Evolutionary conservation across 1,140 invertebrate genomes (phyloP).

Genomic region (Triops longicaudatus): DNA sequence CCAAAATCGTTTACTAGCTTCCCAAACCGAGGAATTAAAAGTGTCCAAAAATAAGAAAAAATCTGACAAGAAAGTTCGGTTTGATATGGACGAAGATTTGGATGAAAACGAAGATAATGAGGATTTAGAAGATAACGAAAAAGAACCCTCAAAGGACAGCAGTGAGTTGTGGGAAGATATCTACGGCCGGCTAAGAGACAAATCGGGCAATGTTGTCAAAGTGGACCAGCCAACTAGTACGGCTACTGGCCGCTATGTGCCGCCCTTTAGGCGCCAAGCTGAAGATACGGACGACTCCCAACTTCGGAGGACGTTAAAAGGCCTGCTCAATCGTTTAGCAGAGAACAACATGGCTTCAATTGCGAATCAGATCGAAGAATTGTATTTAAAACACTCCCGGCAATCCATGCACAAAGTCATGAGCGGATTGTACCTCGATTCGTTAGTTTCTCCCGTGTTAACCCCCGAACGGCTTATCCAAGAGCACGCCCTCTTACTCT

Average conservation of each 20-base stretch:
- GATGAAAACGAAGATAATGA: neutral
- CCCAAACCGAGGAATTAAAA: too few relatives aligned
- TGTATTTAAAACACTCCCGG: slow-evolving; percentile 66
- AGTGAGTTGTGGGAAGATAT: slow-evolving; percentile 74
- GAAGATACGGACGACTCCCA: slow-evolving; percentile 43
- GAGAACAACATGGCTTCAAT: slow-evolving; percentile 82
- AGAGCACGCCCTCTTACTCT: slow-evolving; percentile 73
- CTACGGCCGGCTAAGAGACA: slow-evolving; percentile 75
- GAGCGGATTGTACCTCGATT: slow-evolving; percentile 56
- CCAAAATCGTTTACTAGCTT: too few relatives aligned
- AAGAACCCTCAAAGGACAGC: slow-evolving; percentile 30
- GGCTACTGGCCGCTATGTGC: slow-evolving; percentile 60
- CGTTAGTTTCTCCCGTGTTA: slow-evolving; percentile 50
- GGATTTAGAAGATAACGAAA: neutral
- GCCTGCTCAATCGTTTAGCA: slow-evolving; percentile 75
- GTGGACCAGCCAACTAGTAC: neutral
- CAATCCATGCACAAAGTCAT: slow-evolving; percentile 74
- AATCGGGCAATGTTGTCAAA: slow-evolving; percentile 57
- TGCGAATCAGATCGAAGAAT: slow-evolving; percentile 55
- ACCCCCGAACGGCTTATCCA: slow-evolving; percentile 70
- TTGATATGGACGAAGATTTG: neutral
- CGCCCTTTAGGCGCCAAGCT: slow-evolving; percentile 57
- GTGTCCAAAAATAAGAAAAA: too few relatives aligned
- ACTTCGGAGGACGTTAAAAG: slow-evolving; percentile 72
- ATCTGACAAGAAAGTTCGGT: neutral